These are phyloP conservation scores for Trachymyrmex cornetzi DNA, from an alignment of 1,140 invertebrate species.

Conservation along the genomic window DNA sequence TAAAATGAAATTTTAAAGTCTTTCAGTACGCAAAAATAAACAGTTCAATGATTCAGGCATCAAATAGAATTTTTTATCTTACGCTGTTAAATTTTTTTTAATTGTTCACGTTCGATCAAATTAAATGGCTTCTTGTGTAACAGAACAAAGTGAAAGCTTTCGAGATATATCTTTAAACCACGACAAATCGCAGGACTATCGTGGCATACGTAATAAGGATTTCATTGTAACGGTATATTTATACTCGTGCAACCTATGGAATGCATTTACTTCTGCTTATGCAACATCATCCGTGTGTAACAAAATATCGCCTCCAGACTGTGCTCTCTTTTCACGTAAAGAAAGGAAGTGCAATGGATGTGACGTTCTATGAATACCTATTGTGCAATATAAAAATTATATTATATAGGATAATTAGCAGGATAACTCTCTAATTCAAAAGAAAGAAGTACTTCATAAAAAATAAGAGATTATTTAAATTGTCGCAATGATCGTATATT, in stretches of 20 bases:
- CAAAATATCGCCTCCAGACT: neutral
- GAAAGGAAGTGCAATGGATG: conserved; percentile 7
- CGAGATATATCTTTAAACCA: neutral
- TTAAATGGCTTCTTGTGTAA: neutral
- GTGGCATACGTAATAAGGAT: neutral
- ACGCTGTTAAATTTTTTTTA: neutral
- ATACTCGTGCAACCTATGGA: neutral
- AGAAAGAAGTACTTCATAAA: neutral
- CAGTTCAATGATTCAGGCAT: neutral
- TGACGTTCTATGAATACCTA: neutral
- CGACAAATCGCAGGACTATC: neutral
- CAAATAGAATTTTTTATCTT: neutral
- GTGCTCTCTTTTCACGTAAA: neutral
- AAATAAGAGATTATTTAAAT: neutral
- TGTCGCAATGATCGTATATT: neutral
- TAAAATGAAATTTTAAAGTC: neutral
- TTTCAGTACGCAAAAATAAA: neutral
- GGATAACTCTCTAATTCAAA: neutral
- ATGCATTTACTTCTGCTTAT: neutral
- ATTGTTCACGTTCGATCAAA: neutral
- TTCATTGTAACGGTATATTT: neutral
- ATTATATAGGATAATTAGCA: neutral
- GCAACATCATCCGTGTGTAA: neutral
- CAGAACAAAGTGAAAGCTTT: neutral
- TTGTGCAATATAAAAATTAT: neutral